These are phyloP conservation scores for Cydia fagiglandana DNA, from an alignment of 1,140 invertebrate genomes.

Conservation along the genomic window DNA sequence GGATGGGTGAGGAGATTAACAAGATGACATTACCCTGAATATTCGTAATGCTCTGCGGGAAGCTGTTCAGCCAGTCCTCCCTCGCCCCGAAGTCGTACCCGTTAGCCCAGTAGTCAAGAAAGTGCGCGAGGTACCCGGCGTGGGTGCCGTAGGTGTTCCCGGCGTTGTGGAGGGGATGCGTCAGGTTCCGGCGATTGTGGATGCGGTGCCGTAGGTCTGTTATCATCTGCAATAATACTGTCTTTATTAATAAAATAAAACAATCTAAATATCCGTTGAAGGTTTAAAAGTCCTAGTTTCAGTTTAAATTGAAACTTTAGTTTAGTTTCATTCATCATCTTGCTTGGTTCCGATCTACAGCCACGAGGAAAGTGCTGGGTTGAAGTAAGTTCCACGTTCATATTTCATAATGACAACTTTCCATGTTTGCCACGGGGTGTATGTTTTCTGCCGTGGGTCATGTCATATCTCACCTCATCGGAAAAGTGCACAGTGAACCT, in stretches of 20 bases:
- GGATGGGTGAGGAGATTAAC: too few relatives aligned
- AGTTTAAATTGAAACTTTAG: too few relatives aligned
- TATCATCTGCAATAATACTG: conserved; percentile 17
- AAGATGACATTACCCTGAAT: conserved; percentile 8
- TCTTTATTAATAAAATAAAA: background rate
- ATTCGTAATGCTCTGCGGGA: conserved; percentile 18
- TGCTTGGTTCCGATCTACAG: too few relatives aligned
- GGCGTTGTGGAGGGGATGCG: background rate
- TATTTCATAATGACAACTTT: too few relatives aligned
- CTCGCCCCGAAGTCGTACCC: conserved; percentile 10
- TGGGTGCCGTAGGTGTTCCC: conserved; percentile 12
- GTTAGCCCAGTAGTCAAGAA: conserved; percentile 8
- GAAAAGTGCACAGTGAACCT: conserved; percentile 35
- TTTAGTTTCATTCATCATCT: too few relatives aligned
- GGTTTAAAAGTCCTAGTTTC: too few relatives aligned
- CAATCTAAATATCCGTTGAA: background rate
- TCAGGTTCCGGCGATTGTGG: background rate
- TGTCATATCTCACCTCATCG: background rate
- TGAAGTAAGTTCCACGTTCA: too few relatives aligned
- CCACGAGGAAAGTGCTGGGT: too few relatives aligned
- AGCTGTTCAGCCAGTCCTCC: conserved; percentile 12
- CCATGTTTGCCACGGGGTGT: too few relatives aligned
- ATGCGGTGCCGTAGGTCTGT: background rate
- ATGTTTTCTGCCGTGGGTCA: background rate
- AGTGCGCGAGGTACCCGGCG: background rate